These are phyloP conservation scores for Micropoecilia bifurca DNA, from an alignment of 2,797 vertebrate genomes.

Conservation along the genomic window DNA sequence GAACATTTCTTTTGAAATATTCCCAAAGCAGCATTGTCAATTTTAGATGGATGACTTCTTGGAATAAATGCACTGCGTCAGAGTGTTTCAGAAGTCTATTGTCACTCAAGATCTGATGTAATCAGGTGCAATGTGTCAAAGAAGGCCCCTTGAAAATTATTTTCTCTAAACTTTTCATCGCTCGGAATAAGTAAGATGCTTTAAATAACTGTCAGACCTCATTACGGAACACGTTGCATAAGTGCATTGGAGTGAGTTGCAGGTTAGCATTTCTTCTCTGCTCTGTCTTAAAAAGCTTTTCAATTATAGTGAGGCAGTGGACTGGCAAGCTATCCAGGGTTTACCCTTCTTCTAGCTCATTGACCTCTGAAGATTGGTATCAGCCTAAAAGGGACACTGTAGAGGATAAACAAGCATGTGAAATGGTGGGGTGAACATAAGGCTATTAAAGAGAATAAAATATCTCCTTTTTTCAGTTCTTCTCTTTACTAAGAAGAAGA, in stretches of 20 bases:
- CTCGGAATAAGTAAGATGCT: conserved; percentile 42
- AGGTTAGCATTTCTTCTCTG: not conserved
- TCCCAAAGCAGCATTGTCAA: conserved; percentile 32
- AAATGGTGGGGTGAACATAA: not conserved
- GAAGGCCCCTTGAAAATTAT: conserved; percentile 42
- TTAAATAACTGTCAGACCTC: conserved; percentile 40
- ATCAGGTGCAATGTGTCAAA: conserved; percentile 57
- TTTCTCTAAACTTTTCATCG: conserved; percentile 43
- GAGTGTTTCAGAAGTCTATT: conserved; percentile 42
- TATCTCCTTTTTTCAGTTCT: not conserved
- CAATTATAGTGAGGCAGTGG: not conserved
- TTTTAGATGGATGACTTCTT: conserved; percentile 38
- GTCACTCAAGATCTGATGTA: conserved; percentile 68
- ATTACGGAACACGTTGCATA: conserved; percentile 26
- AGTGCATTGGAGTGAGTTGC: conserved; percentile 16
- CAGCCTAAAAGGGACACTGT: not conserved
- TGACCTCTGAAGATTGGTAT: not conserved
- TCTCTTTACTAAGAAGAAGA: not conserved
- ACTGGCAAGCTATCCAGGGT: not conserved
- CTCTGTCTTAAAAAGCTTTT: conserved; percentile 26
- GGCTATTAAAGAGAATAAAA: not conserved
- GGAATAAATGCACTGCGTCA: conserved; percentile 29
- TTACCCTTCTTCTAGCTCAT: not conserved
- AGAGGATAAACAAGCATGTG: not conserved
- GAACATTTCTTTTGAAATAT: conserved; percentile 13